Percentiles rank a stretch among this genome's conserved stretches.
Conservation (phyloP, 1,140 invertebrate species). For the Teleopsis dalmanni region DNA sequence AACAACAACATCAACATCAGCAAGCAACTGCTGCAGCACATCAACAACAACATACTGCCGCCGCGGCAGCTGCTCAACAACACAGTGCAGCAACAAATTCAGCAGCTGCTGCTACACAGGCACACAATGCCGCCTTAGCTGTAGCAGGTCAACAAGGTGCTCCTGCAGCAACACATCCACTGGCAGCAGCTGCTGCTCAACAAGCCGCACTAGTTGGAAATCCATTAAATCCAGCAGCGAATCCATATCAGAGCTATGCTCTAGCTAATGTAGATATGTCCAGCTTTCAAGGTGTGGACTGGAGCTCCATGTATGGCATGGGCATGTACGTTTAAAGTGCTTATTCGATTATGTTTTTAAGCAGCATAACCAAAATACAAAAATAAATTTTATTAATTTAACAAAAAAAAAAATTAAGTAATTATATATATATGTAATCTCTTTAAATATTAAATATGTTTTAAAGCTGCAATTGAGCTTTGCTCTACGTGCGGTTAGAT, state of each 20-base stretch:
- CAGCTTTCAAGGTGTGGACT: constrained; percentile 82
- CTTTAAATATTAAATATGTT: background rate
- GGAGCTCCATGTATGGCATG: constrained; percentile 83
- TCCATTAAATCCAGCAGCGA: constrained; percentile 48
- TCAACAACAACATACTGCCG: constrained; percentile 28
- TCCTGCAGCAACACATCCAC: constrained; percentile 40
- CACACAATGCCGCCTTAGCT: constrained; percentile 47
- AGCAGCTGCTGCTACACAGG: constrained; percentile 42
- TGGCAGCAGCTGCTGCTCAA: constrained; percentile 39
- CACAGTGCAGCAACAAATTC: constrained; percentile 25
- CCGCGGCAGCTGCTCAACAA: constrained; percentile 17
- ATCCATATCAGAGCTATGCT: constrained; percentile 70
- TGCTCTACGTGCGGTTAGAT: too few species aligned
- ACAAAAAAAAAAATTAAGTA: background rate
- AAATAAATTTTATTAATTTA: background rate
- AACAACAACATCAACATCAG: constrained; percentile 59
- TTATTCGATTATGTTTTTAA: background rate
- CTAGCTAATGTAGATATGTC: constrained; percentile 84
- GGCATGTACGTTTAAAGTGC: constrained; percentile 81
- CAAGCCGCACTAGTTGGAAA: constrained; percentile 44
- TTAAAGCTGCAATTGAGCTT: too few species aligned
- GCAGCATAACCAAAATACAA: background rate
- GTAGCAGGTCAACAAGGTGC: constrained; percentile 41
- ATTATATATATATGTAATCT: background rate
- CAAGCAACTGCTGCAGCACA: constrained; percentile 8